Evolutionary conservation across 1,140 invertebrate genomes (phyloP), one percentile per base, ranked within the genome.

Genomic region (Aphaenogaster ashmeadi): DNA sequence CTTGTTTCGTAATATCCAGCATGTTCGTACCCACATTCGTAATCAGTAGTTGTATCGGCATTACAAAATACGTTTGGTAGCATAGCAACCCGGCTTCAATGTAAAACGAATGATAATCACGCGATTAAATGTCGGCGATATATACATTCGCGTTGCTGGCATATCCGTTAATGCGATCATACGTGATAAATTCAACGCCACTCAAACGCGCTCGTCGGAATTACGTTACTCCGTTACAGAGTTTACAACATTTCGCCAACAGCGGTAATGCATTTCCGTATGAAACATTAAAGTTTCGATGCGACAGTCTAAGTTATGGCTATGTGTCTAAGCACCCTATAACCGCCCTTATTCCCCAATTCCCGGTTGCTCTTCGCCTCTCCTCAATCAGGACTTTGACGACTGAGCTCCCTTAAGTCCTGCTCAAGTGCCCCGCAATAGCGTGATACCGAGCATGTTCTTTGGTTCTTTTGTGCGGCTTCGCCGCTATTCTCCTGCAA

Each of bases 171-270:
- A 84, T 84, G 44, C 80, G 54, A 74, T 47, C 41, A 60, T 74
- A 84, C 80, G 80, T 75, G 80, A 84, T 84, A 84, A 84, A 84
- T 75, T 84, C 80, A 75, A 75, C 80, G 80, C 80, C 69, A 54
- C 54, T 75, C 80, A 84, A 84, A 84, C 54, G 33, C 54, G 69
- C 72, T 62, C 80, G 67, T 83, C 4, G 27, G 33, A 74, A 81
- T 81, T 74, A 41, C 41, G 80, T 83, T 72, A 72, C 66, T 33
- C 67, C 38, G 50, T 71, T 81, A 71, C 79, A 13, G 54, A 84
- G 54, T 84, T 84, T 75, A 75, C 60, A 84, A 60, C 54, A n/a
- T 36, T 27, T 38, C 52, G 41, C 44, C 44, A 72, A 47, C 38
- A 4, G 18, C 6, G 52, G 52, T 38, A 60, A 21, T 21, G 41